phyloP scores from a whole-genome alignment of 2,797 vertebrate species.

The Dendrocincla tyrannina region DNA sequence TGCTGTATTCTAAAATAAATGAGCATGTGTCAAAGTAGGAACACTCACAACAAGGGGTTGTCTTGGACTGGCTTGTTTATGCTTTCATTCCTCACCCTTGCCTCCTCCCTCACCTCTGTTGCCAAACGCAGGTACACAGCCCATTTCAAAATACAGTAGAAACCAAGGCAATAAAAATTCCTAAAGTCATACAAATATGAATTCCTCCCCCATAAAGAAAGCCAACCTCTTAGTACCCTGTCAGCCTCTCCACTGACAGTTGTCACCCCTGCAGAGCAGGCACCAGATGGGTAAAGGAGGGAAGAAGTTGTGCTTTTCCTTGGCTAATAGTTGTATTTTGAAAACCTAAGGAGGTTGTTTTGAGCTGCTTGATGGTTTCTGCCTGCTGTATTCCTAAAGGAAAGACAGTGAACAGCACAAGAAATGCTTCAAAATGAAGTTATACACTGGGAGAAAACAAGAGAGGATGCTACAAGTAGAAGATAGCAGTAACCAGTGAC shows the following conservation, averaged over 20 bases:
- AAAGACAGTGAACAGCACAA: not conserved
- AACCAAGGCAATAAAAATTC: not conserved
- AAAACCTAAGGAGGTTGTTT: not conserved
- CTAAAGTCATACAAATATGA: not conserved
- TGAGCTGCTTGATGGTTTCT: not conserved
- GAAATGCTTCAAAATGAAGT: not conserved
- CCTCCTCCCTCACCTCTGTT: not conserved
- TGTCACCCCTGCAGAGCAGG: constrained; percentile 11
- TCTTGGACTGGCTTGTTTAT: constrained; percentile 25
- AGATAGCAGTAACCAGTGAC: not conserved
- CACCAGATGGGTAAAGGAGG: constrained; percentile 1
- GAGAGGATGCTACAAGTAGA: not conserved
- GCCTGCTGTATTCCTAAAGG: not conserved
- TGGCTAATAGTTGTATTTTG: not conserved
- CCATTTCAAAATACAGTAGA: not conserved
- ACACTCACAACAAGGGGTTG: constrained; percentile 18
- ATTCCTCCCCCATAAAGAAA: not conserved
- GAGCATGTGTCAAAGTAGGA: constrained; percentile 13
- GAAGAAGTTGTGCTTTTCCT: not conserved
- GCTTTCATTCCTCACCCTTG: not conserved
- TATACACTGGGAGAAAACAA: not conserved
- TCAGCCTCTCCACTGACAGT: not conserved
- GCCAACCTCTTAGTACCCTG: not conserved
- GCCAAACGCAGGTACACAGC: not conserved
- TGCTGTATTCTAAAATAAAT: not conserved